Evolutionary conservation across 2,797 vertebrate species (phyloP), one percentile per base, ranked within the genome.

Genomic region (Sebastes diaconus): DNA sequence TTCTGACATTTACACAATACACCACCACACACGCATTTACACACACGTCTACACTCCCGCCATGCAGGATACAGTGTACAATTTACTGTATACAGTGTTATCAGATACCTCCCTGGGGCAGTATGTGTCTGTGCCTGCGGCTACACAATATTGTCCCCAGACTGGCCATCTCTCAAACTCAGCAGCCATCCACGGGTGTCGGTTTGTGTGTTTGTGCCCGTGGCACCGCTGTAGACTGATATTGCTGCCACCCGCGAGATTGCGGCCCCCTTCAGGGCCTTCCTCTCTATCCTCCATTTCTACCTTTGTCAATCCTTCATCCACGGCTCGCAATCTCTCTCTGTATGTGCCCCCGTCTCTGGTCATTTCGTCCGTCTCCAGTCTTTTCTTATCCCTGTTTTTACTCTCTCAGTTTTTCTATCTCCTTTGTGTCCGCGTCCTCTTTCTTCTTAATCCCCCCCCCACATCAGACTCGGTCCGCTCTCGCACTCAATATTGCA

Each of bases 401-500:
- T 55, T 16, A 8, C 39, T 29, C 52, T 60, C 27, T n/a, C 11
- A 50, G 27, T 80, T 54, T 71, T 42, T 55, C 22, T 39, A 25
- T 75, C 75, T 57, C 24, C 6, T 83, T 79, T 81, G 36, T 54
- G 22, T 76, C 75, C 30, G 2, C 34, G 5, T 72, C 36, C 20
- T 79, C 64, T 79, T 73, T 77, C 58, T 79, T 79, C 27, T 36
- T 79, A 75, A 2, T 4, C 6, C 18, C 25, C 65, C 67, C 55
- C 39, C 57, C 34, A 32, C 76, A 74, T 85, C 91, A 85, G 85
- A 84, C 85, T 71, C 29, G 8, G 74, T 74, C 85, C 32, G 52
- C 71, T 86, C 70, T 79, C 46, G 18, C 84, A 93, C 89, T 95
- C 91, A 90, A 94, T 95, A 91, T 50, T 10, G 68, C 91, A 95